Evolutionary conservation across 1,140 invertebrate species (phyloP).

Genomic region (Polypedilum pembai): DNA sequence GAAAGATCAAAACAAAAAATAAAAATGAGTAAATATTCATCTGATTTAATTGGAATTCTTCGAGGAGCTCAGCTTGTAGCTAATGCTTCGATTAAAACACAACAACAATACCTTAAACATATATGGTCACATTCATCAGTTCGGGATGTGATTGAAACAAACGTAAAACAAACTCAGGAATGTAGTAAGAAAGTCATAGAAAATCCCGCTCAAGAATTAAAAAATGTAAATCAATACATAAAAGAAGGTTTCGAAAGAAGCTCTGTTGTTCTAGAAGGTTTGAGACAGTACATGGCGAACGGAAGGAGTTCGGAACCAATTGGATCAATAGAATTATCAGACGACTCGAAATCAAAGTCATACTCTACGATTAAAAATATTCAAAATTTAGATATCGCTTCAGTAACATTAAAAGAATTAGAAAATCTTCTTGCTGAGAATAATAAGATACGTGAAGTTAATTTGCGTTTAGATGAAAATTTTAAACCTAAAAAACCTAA

Average conservation of each 20-base stretch:
- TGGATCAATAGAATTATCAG: not conserved
- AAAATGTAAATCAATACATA: constrained; percentile 34
- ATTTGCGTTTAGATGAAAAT: constrained; percentile 33
- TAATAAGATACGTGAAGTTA: constrained; percentile 37
- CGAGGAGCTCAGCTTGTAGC: constrained; percentile 53
- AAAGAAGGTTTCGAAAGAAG: constrained; percentile 37
- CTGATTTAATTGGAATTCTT: constrained; percentile 52
- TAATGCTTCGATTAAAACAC: constrained; percentile 50
- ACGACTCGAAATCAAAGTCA: constrained; percentile 22
- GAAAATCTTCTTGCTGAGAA: constrained; percentile 39
- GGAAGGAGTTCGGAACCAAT: not conserved
- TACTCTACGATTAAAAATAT: constrained; percentile 7
- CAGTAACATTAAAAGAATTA: constrained; percentile 40
- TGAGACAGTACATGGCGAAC: constrained; percentile 32
- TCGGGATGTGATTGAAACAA: constrained; percentile 44
- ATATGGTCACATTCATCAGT: constrained; percentile 58
- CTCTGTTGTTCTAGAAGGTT: constrained; percentile 37
- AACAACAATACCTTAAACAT: constrained; percentile 48
- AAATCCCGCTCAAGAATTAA: constrained; percentile 36
- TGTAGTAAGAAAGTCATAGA: constrained; percentile 37
- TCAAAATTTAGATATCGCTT: constrained; percentile 39
- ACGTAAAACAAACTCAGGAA: constrained; percentile 37
- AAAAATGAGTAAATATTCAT: constrained; percentile 8
- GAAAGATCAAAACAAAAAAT: not conserved
- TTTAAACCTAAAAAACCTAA: constrained; percentile 33